Percentiles rank a stretch among this genome's conserved stretches.
These are phyloP conservation scores for Chroicocephalus ridibundus DNA, from an alignment of 2,113 vertebrate species.

Conservation along the genomic window DNA sequence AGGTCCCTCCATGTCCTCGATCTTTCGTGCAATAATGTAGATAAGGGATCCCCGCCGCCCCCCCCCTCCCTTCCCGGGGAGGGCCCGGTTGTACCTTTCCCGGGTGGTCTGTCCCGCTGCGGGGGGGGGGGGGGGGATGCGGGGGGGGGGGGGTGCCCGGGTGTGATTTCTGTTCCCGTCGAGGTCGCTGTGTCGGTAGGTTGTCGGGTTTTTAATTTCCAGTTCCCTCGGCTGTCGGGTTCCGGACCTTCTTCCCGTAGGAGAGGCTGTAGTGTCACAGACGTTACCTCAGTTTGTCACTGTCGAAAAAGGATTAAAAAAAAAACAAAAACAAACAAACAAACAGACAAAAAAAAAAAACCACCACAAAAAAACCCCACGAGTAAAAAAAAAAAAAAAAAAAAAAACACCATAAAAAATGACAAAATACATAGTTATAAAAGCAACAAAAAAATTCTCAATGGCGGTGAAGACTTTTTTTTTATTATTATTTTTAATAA, in stretches of 20 bases:
- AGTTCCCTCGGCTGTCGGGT: conserved; percentile 4
- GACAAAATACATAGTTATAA: conserved; percentile 50
- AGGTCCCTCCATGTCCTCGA: conserved; percentile 73
- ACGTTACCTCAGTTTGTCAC: conserved; percentile 82
- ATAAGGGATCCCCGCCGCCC: conserved; percentile 48
- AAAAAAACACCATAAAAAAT: conserved; percentile 40
- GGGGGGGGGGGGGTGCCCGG: neutral
- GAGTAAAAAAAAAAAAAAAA: conserved; percentile 15
- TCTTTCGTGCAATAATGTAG: conserved; percentile 81
- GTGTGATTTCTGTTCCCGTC: conserved; percentile 35
- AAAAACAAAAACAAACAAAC: neutral
- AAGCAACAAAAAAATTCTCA: neutral
- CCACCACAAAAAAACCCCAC: conserved; percentile 24
- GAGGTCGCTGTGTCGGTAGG: conserved; percentile 57
- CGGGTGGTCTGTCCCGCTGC: neutral
- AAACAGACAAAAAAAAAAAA: neutral
- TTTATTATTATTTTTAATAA: neutral
- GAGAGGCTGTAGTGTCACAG: conserved; percentile 74
- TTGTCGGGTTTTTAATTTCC: conserved; percentile 58
- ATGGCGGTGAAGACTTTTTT: conserved; percentile 6
- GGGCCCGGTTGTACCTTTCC: neutral
- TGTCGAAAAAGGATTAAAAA: conserved; percentile 69
- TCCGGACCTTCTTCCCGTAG: conserved; percentile 61
- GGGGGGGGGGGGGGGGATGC: no score
- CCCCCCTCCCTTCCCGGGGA: neutral